Evolutionary conservation across 2,888 invertebrate species (phyloP), one percentile per base, ranked within the genome.

Genomic region (Chymomyza procnemis): DNA sequence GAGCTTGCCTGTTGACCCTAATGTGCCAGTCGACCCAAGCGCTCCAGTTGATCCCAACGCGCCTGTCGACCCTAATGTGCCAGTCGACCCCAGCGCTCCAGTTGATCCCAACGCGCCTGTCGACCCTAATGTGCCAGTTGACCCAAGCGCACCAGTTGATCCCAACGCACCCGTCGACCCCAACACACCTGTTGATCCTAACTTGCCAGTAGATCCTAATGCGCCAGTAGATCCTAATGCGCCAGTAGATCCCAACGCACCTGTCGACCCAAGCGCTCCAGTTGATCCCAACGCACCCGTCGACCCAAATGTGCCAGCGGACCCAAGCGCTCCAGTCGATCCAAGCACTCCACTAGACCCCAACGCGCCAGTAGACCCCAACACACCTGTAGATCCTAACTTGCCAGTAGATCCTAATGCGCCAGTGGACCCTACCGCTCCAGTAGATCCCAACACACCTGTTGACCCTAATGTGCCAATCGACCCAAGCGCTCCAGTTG

Each of bases 181-280:
- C 0, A 71, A 52, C 55, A 52, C 66, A 47, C 48, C 69, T 55
- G 55, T 56, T 0, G 64, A 30, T 56, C 68, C 60, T 1, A 72
- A 61, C 58, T 61, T 63, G 30, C 71, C 64, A 19, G 58, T 62
- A 0, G 64, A 69, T 19, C 69, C 72, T 0, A 74, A 60, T 12
- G 48, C 64, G 0, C 56, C 76, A 50, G 70, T 47, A 2, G 52
- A 67, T 54, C 61, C 73, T 1, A 69, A 67, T 41, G 22, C 59
- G 50, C 46, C 69, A 26, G 54, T 46, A 0, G 59, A 65, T 48
- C 63, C 65, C 1, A 65, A 61, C 47, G 34, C 58, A 4, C 66
- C 68, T 19, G 67, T 55, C 0, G 71, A 68, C 18, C 71, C 78
- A 0, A 73, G 66, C 21, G 41, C 69, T 46, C 67, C 76, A 4